Evolutionary conservation across 1,140 invertebrate genomes (phyloP), one percentile per base, ranked within the genome.

Genomic region (Conus betulinus): DNA sequence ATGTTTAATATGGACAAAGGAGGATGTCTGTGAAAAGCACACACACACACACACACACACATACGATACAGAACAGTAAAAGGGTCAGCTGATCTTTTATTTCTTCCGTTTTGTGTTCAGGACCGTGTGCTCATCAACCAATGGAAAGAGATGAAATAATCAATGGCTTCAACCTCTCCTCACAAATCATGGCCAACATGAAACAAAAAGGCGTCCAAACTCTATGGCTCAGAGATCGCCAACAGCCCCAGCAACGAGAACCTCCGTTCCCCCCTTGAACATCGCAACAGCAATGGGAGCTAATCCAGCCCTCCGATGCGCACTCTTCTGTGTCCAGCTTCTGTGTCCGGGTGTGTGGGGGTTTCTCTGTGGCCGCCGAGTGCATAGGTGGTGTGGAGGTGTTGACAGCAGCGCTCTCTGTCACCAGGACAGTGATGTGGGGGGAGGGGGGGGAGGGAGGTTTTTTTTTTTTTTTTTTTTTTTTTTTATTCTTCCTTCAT

Each of bases 91-190:
- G 39, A 39, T 39, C 39, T 39, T 39, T 39, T 1, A 0, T 60
- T 60, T 60, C 57, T 84, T 53, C 11, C 2, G 82, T 25, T 86
- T 88, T 89, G 89, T 84, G 71, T 87, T 92, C 90, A 95, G 95
- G 95, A 95, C 89, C 92, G 93, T 78, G 93, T 95, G 83, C 90
- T 95, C 71, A 95, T 95, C 83, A 94, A 93, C 89, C 95, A 95
- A 89, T 95, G 95, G 95, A 95, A 94, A 89, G 95, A 95, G 95
- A 95, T 90, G 95, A 95, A 90, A 95, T 95, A 51, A 93, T 95
- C 55, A 94, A 93, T 89, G 95, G 93, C 71, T 95, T 94, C 91
- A 93, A 94, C 89, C 90, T 93, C 52, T 95, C 95, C 23, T 90
- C 93, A 57, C 93, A 95, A 89, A 95, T 95, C 84, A 92, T 95